Conservation (phyloP, 2,888 invertebrate genomes). For the Laspeyria flexula region DNA sequence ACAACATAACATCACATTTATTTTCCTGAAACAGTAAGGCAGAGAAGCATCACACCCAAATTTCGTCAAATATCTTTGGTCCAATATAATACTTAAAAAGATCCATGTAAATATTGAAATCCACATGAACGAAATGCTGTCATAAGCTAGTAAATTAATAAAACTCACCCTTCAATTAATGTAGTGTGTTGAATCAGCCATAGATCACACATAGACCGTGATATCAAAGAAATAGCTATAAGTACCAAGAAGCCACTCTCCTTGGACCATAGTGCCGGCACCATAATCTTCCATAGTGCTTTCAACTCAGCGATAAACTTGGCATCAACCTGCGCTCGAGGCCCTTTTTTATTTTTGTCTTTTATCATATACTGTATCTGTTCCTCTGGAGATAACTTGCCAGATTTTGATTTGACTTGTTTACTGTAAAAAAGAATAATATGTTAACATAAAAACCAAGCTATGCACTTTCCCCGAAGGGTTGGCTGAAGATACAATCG, state of each 20-base stretch:
- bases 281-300: constrained; percentile 89
- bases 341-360: constrained; percentile 87
- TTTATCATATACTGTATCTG: constrained; percentile 93
- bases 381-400: constrained; percentile 84
- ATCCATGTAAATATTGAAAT: no score
- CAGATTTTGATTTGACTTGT: constrained; percentile 53
- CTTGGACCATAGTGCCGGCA: constrained; percentile 92
- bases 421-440: constrained; percentile 43
- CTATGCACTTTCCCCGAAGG: no score
- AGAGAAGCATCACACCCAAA: no score
- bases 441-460: background rate
- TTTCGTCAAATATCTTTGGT: no score
- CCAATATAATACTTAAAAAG: no score
- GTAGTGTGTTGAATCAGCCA: constrained; percentile 99
- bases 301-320: constrained; percentile 90
- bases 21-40: no score
- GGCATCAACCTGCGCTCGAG: constrained; percentile 92
- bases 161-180: constrained; percentile 93
- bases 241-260: constrained; percentile 91
- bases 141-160: no score
- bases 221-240: constrained; percentile 93
- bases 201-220: constrained; percentile 97
- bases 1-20: no score
- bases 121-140: no score
- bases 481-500: no score